Conservation (phyloP, 2,113 vertebrate species). For the Cariama cristata region DNA sequence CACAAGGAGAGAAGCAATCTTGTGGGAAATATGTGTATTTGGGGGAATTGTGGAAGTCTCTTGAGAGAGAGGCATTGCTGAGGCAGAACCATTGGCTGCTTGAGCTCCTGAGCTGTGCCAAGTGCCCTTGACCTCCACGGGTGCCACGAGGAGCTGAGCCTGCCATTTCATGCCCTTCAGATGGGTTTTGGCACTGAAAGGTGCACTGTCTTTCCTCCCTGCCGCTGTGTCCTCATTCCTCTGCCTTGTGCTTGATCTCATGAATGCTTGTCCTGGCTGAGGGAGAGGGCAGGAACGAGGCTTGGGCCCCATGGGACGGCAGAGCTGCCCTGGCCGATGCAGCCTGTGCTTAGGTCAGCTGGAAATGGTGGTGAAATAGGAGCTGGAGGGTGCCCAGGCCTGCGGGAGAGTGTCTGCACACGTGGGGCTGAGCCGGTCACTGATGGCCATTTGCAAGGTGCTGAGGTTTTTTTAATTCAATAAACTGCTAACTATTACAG, state of each 20-base stretch:
- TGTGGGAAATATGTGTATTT: not conserved
- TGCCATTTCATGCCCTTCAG: not conserved
- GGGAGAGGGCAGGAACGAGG: not conserved
- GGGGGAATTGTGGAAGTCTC: not conserved
- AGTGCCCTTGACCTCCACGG: not conserved
- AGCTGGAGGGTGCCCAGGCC: not conserved
- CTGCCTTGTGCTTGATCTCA: not conserved
- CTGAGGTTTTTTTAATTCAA: not conserved
- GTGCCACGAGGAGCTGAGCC: not conserved
- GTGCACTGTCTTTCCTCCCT: not conserved
- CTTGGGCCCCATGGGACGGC: not conserved
- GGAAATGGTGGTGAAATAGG: not conserved
- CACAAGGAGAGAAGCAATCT: not conserved
- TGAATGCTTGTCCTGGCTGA: not conserved
- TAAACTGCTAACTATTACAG: not conserved
- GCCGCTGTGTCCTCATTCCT: not conserved
- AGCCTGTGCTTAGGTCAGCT: not conserved
- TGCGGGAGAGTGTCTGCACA: not conserved
- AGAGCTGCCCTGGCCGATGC: not conserved
- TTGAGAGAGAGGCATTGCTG: not conserved
- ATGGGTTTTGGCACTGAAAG: not conserved
- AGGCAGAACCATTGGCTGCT: not conserved
- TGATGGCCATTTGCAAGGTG: not conserved
- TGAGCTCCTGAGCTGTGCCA: not conserved
- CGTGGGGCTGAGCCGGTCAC: not conserved